phyloP scores from a whole-genome alignment of 2,113 vertebrate genomes.

The Anarhynchus alexandrinus region DNA sequence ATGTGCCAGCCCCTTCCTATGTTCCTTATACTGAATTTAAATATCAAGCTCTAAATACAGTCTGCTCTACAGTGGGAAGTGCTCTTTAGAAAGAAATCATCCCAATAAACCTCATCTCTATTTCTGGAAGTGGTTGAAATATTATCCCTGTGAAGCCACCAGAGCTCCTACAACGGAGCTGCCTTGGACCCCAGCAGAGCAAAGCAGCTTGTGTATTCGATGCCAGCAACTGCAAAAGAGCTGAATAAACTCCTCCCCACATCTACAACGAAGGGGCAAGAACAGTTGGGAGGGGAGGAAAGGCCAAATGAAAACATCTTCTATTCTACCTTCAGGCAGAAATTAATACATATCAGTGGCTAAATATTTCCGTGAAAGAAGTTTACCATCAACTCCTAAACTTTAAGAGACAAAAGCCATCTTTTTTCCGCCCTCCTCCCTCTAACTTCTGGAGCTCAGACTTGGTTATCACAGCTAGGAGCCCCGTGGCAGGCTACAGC shows the following conservation, averaged over 20 bases:
- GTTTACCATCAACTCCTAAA: not conserved
- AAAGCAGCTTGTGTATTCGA: not conserved
- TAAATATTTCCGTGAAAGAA: not conserved
- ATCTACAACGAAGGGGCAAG: not conserved
- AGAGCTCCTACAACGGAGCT: not conserved
- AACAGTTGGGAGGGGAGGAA: not conserved
- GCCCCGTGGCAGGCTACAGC: not conserved
- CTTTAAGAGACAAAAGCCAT: not conserved
- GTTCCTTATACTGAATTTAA: not conserved
- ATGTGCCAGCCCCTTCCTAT: not conserved
- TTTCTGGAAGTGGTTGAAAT: not conserved
- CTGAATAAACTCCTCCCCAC: not conserved
- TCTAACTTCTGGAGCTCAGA: not conserved
- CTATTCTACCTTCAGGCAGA: not conserved
- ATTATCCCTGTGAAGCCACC: not conserved
- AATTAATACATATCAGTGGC: not conserved
- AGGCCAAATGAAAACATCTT: not conserved
- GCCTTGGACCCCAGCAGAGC: not conserved
- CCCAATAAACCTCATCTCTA: not conserved
- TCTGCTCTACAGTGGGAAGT: not conserved
- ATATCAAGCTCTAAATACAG: not conserved
- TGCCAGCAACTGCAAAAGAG: not conserved
- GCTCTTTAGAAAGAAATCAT: not conserved
- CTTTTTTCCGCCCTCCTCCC: too few species aligned
- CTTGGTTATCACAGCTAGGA: not conserved